Evolutionary conservation across 2,113 vertebrate genomes (phyloP).

Genomic region (Smithornis capensis): DNA sequence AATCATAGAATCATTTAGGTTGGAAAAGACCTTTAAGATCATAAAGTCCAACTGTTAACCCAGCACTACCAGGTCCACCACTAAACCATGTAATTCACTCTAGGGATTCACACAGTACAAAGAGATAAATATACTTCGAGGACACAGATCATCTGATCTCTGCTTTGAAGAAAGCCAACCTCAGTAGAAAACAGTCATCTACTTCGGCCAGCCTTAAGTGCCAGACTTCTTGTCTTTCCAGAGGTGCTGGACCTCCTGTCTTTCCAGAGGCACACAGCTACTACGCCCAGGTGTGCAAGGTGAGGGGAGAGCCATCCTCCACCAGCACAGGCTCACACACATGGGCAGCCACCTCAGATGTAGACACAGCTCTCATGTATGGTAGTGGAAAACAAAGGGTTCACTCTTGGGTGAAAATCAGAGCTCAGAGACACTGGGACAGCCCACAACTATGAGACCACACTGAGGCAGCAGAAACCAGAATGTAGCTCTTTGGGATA

Average conservation of each 20-base stretch:
- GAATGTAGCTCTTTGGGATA: neutral
- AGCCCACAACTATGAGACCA: neutral
- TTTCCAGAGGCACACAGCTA: neutral
- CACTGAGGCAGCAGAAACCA: neutral
- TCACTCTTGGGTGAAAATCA: neutral
- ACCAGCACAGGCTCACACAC: neutral
- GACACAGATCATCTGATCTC: neutral
- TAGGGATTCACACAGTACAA: neutral
- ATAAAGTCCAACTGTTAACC: neutral
- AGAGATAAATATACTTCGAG: neutral
- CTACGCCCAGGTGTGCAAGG: neutral
- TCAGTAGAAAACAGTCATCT: neutral
- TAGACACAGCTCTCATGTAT: rapidly evolving
- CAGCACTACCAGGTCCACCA: neutral
- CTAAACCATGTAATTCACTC: neutral
- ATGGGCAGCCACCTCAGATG: rapidly evolving
- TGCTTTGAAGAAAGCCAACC: neutral
- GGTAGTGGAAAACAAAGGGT: neutral
- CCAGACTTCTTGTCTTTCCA: neutral
- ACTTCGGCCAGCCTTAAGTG: neutral
- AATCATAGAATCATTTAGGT: neutral
- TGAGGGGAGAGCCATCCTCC: neutral
- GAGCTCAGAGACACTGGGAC: neutral
- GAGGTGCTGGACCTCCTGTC: neutral
- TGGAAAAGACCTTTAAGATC: neutral